These are phyloP conservation scores for Zalophus californianus DNA, from an alignment of 2,797 vertebrate species.

Conservation along the genomic window DNA sequence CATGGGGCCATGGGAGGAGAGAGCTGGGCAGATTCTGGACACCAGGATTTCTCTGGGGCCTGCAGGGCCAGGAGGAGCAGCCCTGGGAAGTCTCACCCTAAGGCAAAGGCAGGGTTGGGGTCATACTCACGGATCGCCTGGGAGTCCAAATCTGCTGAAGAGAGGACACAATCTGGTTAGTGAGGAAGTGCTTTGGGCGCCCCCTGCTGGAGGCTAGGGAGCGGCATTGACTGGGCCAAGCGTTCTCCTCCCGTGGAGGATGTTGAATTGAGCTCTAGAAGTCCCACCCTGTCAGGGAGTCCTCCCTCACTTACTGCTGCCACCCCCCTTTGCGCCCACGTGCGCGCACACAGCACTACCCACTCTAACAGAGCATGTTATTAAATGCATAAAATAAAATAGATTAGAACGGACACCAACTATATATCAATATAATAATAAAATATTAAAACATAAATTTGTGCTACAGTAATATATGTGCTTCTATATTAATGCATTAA, in stretches of 20 bases:
- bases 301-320: background rate
- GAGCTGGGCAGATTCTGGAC: background rate
- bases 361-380: background rate
- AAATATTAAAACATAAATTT: background rate
- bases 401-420: conserved; percentile 28
- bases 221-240: background rate
- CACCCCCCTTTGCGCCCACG: background rate
- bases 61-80: background rate
- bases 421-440: background rate
- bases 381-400: conserved; percentile 55
- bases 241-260: rapidly evolving
- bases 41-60: background rate
- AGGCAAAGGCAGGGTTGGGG: background rate
- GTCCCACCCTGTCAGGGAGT: background rate
- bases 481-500: background rate
- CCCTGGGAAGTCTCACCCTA: background rate
- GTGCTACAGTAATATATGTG: background rate
- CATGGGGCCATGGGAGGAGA: background rate
- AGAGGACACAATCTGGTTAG: conserved; percentile 61
- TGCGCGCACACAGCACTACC: background rate
- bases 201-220: background rate
- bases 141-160: background rate
- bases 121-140: conserved; percentile 64
- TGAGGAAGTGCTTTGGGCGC: background rate
- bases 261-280: background rate